These are phyloP conservation scores for Alauda arvensis DNA, from an alignment of 2,797 vertebrate species.

Conservation along the genomic window DNA sequence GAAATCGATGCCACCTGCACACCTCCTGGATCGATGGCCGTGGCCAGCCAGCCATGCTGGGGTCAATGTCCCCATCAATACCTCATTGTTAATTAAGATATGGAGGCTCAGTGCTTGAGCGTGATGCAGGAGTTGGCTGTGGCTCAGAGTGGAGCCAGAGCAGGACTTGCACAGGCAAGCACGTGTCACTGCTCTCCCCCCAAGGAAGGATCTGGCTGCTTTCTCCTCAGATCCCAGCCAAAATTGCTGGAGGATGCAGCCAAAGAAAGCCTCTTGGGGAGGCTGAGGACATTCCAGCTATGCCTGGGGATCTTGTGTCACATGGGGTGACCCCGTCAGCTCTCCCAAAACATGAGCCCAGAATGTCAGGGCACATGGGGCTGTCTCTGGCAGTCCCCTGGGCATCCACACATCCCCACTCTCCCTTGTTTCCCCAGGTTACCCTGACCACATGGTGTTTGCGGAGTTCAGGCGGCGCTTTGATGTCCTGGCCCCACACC, in stretches of 20 bases:
- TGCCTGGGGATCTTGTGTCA: not conserved
- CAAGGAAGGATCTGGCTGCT: not conserved
- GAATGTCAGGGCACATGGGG: rapidly evolving
- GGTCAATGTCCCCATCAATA: slow-evolving; percentile 49
- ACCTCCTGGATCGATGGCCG: not conserved
- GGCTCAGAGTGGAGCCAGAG: slow-evolving; percentile 60
- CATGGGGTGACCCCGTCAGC: rapidly evolving
- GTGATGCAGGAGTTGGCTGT: slow-evolving; percentile 68
- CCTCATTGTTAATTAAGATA: slow-evolving; percentile 72
- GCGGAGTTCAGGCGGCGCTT: slow-evolving; percentile 94
- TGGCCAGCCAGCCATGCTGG: not conserved
- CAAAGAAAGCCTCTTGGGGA: not conserved
- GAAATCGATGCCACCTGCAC: slow-evolving; percentile 61
- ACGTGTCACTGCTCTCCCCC: slow-evolving; percentile 26
- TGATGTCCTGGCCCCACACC: slow-evolving; percentile 89
- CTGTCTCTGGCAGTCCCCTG: rapidly evolving
- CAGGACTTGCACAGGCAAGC: slow-evolving; percentile 56
- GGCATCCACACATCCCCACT: not conserved
- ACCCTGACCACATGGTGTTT: slow-evolving; percentile 96
- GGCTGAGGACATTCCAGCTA: not conserved
- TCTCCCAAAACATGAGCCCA: not conserved
- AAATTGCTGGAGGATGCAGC: not conserved
- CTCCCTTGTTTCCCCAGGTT: slow-evolving; percentile 72
- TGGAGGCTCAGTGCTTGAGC: slow-evolving; percentile 56
- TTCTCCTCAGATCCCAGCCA: slow-evolving; percentile 29